Base-by-base conservation (phyloP, 2,113 vertebrate species). In the Chaetops frenatus region DNA sequence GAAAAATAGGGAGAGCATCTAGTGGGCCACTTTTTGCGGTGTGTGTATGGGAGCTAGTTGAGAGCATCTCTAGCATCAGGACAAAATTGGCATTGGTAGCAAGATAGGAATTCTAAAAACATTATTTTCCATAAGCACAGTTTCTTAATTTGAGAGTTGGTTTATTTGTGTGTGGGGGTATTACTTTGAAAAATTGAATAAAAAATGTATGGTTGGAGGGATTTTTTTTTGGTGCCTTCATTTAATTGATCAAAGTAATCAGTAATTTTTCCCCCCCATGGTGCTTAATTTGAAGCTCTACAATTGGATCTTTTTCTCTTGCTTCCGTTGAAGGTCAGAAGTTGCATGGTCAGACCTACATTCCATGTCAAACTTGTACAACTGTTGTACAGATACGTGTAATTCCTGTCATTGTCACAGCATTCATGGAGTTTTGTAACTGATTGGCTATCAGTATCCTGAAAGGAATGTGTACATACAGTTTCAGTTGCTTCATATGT, bases 401-500 rank as follows among this genome's bases (percentile, higher is more conserved):
- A 47, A 66, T 73, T 90, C 40, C 70, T 70, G 9, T 65, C 69
- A 40, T 69, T 5, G 7, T 82, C 76, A 73, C 17, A 40, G 66
- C 62, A 12, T 67, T 82, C 58, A 6, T 15, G 35, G 58, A 50
- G 42, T 22, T 38, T 38, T 70, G 70, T 76, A 79, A 72, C 57
- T 72, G 53, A 50, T 60, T 51, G 77, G 42, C 62, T 92, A 40
- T 86, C 87, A 73, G 78, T 73, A 23, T 51, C 48, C 58, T 51
- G 79, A 54, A 47, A 88, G 58, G 64, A 93, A 90, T 82, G 64
- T 66, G 48, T 70, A 24, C n/a, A 16, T 85, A 29, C 54, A 53
- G 51, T 91, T 92, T 90, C 77, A 66, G 73, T 96, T 96, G 85
- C 92, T 93, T 93, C 90, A 88, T 77, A 6, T 35, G 62, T 70